Evolutionary conservation across 2,888 invertebrate genomes (phyloP).

Genomic region (Scotopteryx bipunctaria): DNA sequence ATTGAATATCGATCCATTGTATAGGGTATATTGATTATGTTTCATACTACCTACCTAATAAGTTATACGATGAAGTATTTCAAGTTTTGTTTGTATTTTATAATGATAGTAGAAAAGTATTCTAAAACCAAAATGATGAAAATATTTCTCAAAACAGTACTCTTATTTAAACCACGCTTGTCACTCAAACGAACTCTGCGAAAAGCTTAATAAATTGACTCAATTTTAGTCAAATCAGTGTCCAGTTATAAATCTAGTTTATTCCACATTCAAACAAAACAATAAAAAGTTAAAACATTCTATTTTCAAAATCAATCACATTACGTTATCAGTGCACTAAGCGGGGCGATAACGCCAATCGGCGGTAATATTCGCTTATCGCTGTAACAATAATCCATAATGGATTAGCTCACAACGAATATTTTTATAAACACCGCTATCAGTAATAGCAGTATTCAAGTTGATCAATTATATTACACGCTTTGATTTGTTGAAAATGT

Average conservation of each 20-base stretch:
- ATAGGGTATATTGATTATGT: no score
- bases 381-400: conserved; percentile 78
- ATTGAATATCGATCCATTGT: no score
- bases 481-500: conserved; percentile 39
- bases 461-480: conserved; percentile 56
- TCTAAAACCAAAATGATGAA: no score
- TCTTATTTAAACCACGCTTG: no score
- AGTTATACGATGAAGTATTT: no score
- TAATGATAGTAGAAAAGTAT: no score
- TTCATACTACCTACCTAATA: no score
- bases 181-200: no score
- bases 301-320: conserved; percentile 53
- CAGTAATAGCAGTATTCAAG: conserved; percentile 60
- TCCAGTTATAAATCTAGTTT: not conserved
- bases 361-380: conserved; percentile 66
- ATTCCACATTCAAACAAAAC: conserved; percentile 16
- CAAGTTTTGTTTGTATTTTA: not conserved
- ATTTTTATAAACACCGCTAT: conserved; percentile 78
- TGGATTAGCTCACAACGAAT: conserved; percentile 74
- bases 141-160: no score
- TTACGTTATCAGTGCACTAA: conserved; percentile 47
- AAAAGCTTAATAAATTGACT: no score
- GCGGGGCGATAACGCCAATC: conserved; percentile 46
- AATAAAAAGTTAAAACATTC: conserved; percentile 24
- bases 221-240: no score